Evolutionary conservation across 2,797 vertebrate species (phyloP).

Genomic region (Micromesistius poutassou): DNA sequence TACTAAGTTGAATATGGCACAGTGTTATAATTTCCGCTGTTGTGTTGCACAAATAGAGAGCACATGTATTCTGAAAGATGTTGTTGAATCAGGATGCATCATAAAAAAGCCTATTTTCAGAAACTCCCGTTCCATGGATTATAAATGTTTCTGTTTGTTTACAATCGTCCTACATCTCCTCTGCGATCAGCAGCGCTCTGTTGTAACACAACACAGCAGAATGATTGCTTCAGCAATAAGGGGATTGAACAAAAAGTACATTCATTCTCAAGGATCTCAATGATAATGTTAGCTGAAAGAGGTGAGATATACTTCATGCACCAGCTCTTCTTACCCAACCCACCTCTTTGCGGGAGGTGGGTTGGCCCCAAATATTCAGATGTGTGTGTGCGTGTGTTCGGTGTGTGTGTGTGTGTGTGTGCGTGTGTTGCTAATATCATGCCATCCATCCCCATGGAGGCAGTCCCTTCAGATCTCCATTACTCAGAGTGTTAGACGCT

Average conservation of each 20-base stretch:
- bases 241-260: constrained; percentile 43
- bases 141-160: constrained; percentile 35
- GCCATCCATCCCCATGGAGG: background rate
- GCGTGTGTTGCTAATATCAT: background rate
- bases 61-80: constrained; percentile 31
- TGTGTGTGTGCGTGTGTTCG: background rate
- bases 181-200: constrained; percentile 32
- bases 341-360: background rate
- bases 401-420: too few species aligned
- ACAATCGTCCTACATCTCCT: constrained; percentile 19
- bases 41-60: constrained; percentile 32
- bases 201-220: constrained; percentile 45
- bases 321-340: background rate
- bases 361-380: too few species aligned
- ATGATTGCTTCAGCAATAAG: constrained; percentile 51
- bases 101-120: constrained; percentile 31
- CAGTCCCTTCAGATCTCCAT: background rate
- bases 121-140: constrained; percentile 26
- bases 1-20: constrained; percentile 25
- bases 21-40: constrained; percentile 32
- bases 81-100: constrained; percentile 43
- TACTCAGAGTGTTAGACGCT: background rate
- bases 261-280: constrained; percentile 60
- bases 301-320: constrained; percentile 23
- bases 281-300: constrained; percentile 63